A percentile compares a stretch with the other conserved stretches of the same genome.
phyloP scores from a whole-genome alignment of 1,140 invertebrate species.

The Elymnias hypermnestra region DNA sequence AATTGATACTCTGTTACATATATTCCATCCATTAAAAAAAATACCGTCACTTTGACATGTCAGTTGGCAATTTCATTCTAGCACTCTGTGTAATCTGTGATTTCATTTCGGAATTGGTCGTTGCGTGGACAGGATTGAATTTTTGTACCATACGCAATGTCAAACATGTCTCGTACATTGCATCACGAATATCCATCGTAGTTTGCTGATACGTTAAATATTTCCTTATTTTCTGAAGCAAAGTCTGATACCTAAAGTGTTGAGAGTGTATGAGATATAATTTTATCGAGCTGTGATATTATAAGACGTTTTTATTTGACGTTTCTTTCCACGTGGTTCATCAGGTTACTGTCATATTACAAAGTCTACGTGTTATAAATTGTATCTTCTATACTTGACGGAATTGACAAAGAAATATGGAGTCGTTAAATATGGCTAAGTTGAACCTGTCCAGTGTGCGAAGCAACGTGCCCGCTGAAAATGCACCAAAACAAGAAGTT shows the following conservation, averaged over 20 bases:
- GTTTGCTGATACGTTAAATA: slow-evolving; percentile 12
- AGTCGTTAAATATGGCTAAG: slow-evolving; percentile 62
- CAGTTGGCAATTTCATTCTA: background rate
- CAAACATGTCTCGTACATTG: slow-evolving; percentile 33
- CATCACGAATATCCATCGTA: slow-evolving; percentile 21
- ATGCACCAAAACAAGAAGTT: slow-evolving; percentile 35
- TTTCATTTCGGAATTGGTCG: slow-evolving; percentile 13
- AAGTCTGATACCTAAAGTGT: slow-evolving; percentile 20
- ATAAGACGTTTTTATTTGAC: slow-evolving; percentile 46
- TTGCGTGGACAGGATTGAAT: slow-evolving; percentile 17
- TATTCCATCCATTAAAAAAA: too few species aligned
- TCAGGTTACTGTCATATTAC: slow-evolving; percentile 35
- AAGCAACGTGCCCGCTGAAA: slow-evolving; percentile 38
- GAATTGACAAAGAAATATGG: slow-evolving; percentile 43
- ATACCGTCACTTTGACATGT: background rate
- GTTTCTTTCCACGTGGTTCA: slow-evolving; percentile 67
- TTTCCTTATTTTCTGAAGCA: slow-evolving; percentile 6
- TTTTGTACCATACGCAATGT: slow-evolving; percentile 22
- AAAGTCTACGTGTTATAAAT: slow-evolving; percentile 61
- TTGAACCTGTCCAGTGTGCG: slow-evolving; percentile 58
- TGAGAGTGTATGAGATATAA: slow-evolving; percentile 24
- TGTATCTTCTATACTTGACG: slow-evolving; percentile 32
- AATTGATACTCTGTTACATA: too few species aligned
- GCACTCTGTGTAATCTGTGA: background rate
- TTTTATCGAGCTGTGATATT: slow-evolving; percentile 26